These are phyloP conservation scores for Megamerina dolium DNA, from an alignment of 2,888 invertebrate species.

Conservation along the genomic window DNA sequence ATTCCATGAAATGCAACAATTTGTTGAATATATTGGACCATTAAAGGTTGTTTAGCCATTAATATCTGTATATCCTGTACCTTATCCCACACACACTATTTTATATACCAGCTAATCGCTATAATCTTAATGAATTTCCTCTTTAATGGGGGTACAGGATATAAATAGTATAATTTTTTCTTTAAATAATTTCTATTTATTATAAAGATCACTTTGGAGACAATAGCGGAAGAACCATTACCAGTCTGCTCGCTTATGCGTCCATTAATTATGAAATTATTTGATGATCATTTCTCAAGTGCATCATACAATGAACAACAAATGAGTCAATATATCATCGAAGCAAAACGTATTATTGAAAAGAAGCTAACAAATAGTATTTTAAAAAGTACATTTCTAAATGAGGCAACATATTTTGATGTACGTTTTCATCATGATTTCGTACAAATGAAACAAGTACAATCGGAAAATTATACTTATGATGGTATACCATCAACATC, in stretches of 20 bases:
- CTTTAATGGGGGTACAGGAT: too few relatives aligned
- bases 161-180: background rate
- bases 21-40: constrained; percentile 28
- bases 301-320: constrained; percentile 18
- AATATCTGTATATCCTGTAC: background rate
- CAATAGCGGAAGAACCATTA: constrained; percentile 29
- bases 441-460: constrained; percentile 2
- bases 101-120: background rate
- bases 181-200: background rate
- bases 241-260: constrained; percentile 31
- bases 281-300: constrained; percentile 29
- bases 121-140: too few relatives aligned
- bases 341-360: constrained; percentile 25
- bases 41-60: constrained; percentile 25
- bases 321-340: constrained; percentile 17
- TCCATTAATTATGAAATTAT: constrained; percentile 30
- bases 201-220: constrained; percentile 28
- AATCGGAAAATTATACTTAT: too few relatives aligned
- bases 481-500: too few relatives aligned
- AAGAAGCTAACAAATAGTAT: constrained; percentile 25
- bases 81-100: background rate
- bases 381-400: constrained; percentile 24
- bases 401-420: constrained; percentile 33
- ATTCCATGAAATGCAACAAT: constrained; percentile 20
- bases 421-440: constrained; percentile 31